These are phyloP conservation scores for Propithecus coquereli DNA, from an alignment of 2,113 vertebrate species.

Conservation along the genomic window DNA sequence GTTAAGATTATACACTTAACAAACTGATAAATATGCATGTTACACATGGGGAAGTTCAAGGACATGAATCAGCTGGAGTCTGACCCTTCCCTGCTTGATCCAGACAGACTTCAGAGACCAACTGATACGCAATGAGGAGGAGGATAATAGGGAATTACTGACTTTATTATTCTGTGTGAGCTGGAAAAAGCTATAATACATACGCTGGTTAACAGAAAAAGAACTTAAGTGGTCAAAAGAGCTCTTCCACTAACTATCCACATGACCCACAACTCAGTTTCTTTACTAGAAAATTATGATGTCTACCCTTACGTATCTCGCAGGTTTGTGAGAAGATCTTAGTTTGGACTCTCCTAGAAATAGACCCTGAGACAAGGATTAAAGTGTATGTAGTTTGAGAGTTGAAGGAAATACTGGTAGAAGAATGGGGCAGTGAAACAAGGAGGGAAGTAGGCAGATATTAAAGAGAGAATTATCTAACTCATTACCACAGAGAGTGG, in stretches of 20 bases:
- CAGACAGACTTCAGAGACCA: not conserved
- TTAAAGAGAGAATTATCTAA: not conserved
- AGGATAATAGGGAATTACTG: not conserved
- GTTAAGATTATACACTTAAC: constrained; percentile 22
- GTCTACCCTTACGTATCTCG: not conserved
- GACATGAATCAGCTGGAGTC: not conserved
- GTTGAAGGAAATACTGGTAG: constrained; percentile 3
- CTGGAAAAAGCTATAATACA: not conserved
- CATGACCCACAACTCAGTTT: constrained; percentile 8
- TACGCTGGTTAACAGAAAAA: not conserved
- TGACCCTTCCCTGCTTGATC: not conserved
- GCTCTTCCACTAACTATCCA: not conserved
- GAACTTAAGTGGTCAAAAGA: not conserved
- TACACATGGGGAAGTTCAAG: not conserved
- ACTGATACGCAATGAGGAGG: not conserved
- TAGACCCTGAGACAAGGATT: not conserved
- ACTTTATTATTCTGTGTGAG: not conserved
- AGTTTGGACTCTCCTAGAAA: not conserved
- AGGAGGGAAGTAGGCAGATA: not conserved
- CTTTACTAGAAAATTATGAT: not conserved
- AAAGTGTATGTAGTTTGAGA: not conserved
- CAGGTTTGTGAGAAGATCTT: not conserved
- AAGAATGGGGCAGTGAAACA: not conserved
- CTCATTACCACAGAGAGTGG: not conserved
- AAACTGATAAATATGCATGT: not conserved